These are phyloP conservation scores for Octodonta nipae DNA, from an alignment of 2,888 invertebrate genomes.

Conservation along the genomic window DNA sequence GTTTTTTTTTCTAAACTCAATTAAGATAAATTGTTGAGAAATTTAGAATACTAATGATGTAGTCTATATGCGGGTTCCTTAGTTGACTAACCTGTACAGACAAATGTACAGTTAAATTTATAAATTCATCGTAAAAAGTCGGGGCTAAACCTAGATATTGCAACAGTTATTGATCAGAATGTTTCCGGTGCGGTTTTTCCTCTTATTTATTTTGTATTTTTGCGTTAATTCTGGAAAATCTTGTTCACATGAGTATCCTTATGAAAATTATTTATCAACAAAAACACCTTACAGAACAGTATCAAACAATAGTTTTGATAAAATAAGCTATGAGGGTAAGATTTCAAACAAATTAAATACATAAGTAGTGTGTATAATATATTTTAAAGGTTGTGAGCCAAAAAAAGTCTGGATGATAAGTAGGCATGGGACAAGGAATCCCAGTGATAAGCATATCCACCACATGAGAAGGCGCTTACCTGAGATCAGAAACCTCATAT, in stretches of 20 bases:
- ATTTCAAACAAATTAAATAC: slow-evolving; percentile 1
- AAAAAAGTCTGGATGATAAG: slow-evolving; percentile 60
- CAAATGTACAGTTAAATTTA: too few relatives aligned
- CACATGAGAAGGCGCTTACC: slow-evolving; percentile 42
- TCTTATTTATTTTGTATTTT: too few relatives aligned
- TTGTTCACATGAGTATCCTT: slow-evolving; percentile 15
- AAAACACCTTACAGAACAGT: slow-evolving; percentile 62
- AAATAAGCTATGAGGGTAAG: neutral
- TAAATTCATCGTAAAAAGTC: too few relatives aligned
- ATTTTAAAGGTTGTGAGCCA: slow-evolving; percentile 22
- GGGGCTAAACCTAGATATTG: too few relatives aligned
- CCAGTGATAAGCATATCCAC: slow-evolving; percentile 44
- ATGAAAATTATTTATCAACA: slow-evolving; percentile 44
- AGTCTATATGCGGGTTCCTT: too few relatives aligned
- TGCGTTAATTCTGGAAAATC: too few relatives aligned
- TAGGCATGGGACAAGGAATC: slow-evolving; percentile 68
- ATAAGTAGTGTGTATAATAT: neutral
- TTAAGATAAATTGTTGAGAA: too few relatives aligned
- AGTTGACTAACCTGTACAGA: too few relatives aligned
- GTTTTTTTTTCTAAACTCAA: too few relatives aligned
- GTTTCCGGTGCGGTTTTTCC: too few relatives aligned
- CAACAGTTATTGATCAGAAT: too few relatives aligned
- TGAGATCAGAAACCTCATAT: slow-evolving; percentile 41
- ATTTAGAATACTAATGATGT: too few relatives aligned
- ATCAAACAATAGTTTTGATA: slow-evolving; percentile 48